Evolutionary conservation across 2,797 vertebrate species (phyloP), one percentile per base, ranked within the genome.

Genomic region (Gila robusta): DNA sequence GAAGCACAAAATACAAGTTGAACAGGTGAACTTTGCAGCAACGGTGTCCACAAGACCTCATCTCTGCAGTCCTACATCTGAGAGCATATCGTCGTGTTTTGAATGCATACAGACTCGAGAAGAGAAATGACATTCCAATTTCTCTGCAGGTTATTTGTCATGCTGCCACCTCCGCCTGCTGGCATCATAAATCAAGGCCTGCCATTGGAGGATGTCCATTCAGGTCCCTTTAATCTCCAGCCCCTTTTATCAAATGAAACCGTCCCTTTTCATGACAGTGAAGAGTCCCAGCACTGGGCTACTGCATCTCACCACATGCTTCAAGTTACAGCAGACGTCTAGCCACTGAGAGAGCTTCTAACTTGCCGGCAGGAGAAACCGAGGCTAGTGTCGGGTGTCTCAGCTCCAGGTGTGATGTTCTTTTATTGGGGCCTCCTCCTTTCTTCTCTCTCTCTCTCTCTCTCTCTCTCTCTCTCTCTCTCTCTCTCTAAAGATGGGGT

Each of bases 241-340:
- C 80, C 49, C 73, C 86, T 86, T 91, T 88, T 86, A 86, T 90
- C 87, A 88, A 88, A 90, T 89, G 82, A 90, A 90, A 90, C 73
- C 52, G 78, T 83, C 85, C 89, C 54, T 39, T 84, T 66, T 44
- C 80, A 19, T 83, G 85, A 91, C 87, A 90, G 69, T 12, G 19
- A 86, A 82, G 47, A 64, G 73, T 85, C 74, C 41, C 69, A 72
- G 64, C 44, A 59, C 35, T 67, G 73, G 35, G 82, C 88, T 88
- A 79, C 89, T 82, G 87, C 69, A 70, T 84, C 72, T 78, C 84
- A 52, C 71, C 82, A 87, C 89, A 89, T 90, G 88, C 87, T 87
- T 90, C 66, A 86, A 56, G 84, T 90, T 91, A 89, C 70, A 44
- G 67, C 35, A 39, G 59, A 47, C 26, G 80, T 88, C 88, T 56